A percentile compares a stretch with the other conserved stretches of the same genome.
These are phyloP conservation scores for Andrena camellia DNA, from an alignment of 2,888 invertebrate species.

Conservation along the genomic window DNA sequence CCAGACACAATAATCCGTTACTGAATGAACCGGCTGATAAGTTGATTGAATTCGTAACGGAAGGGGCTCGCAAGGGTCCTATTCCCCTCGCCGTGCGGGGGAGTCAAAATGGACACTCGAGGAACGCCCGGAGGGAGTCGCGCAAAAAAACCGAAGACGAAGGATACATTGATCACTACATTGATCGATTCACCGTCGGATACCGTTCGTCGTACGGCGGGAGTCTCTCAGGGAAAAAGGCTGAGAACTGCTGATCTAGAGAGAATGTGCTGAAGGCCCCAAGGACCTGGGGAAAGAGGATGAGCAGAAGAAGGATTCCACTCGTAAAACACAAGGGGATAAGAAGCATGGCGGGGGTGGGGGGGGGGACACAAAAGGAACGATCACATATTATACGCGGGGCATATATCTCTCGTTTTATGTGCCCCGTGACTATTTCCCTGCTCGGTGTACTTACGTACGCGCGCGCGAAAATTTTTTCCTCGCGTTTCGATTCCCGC, in stretches of 20 bases:
- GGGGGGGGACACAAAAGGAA: slow-evolving; percentile 20
- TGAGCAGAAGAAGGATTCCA: slow-evolving; percentile 45
- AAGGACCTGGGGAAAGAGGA: slow-evolving; percentile 33
- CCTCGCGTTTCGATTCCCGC: background rate
- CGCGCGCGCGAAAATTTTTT: background rate
- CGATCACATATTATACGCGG: slow-evolving; percentile 48
- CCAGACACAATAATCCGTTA: no score
- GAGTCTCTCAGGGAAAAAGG: slow-evolving; percentile 13
- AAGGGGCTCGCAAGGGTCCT: background rate
- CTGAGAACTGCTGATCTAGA: slow-evolving; percentile 53
- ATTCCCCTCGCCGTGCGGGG: background rate
- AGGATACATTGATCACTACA: slow-evolving; percentile 33
- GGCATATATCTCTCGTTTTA: slow-evolving; percentile 11
- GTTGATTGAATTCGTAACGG: slow-evolving; percentile 4
- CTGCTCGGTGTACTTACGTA: background rate
- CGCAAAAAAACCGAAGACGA: background rate
- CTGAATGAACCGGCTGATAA: no score
- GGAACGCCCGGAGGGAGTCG: slow-evolving; percentile 14
- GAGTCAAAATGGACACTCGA: background rate
- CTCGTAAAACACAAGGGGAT: slow-evolving; percentile 50
- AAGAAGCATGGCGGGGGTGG: slow-evolving; percentile 3
- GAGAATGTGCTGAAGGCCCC: slow-evolving; percentile 37
- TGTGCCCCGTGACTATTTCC: slow-evolving; percentile 14
- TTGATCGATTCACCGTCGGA: slow-evolving; percentile 44
- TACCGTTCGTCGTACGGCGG: background rate